Evolutionary conservation across 2,113 vertebrate genomes (phyloP).

Genomic region (Chiloscyllium plagiosum): DNA sequence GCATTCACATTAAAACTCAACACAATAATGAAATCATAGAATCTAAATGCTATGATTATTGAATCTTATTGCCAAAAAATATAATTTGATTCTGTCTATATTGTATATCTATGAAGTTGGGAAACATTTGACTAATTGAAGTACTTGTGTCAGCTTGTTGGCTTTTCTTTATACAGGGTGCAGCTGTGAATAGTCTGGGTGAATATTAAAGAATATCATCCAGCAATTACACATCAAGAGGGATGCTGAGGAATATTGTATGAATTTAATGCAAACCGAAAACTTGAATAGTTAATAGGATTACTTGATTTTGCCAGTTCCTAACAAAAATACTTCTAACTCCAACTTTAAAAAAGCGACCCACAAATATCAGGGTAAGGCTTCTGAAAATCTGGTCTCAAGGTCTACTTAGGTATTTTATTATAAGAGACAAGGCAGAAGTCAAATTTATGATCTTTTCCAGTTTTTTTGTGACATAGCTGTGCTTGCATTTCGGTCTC

Average conservation of each 20-base stretch:
- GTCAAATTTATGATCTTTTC: neutral
- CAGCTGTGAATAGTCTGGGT: neutral
- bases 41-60: neutral
- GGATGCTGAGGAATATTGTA: neutral
- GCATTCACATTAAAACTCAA: neutral
- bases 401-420: neutral
- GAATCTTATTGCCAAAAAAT: neutral
- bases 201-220: neutral
- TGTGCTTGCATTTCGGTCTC: neutral
- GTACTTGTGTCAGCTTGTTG: neutral
- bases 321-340: neutral
- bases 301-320: neutral
- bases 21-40: neutral
- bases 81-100: neutral
- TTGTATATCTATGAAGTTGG: neutral
- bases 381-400: neutral
- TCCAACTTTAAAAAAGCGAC: neutral
- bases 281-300: neutral
- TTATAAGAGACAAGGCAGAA: neutral
- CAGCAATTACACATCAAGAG: neutral
- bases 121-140: neutral
- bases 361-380: neutral
- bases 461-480: neutral
- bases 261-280: neutral
- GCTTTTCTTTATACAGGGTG: neutral